Percentiles rank a stretch among this genome's conserved stretches.
phyloP scores from a whole-genome alignment of 2,888 invertebrate genomes.

The Molorchus minor region DNA sequence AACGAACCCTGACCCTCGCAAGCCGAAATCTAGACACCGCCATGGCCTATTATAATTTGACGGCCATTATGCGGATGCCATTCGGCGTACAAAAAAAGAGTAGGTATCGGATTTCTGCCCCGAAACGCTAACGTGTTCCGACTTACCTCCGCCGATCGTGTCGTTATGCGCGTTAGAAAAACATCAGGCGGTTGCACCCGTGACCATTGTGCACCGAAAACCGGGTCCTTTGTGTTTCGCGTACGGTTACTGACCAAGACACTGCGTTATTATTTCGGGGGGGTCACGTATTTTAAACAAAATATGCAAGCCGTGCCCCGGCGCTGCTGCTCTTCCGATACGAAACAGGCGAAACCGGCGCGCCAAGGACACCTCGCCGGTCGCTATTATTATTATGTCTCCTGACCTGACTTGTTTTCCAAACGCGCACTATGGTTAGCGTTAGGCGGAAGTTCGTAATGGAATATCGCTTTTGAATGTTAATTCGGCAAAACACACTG shows the following conservation, averaged over 20 bases:
- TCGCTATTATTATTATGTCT: conserved; percentile 6
- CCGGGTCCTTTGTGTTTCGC: conserved; percentile 33
- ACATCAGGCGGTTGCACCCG: not conserved
- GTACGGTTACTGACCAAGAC: conserved; percentile 48
- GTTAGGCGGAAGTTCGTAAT: conserved; percentile 4
- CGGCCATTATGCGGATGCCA: conserved; percentile 3
- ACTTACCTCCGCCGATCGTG: not conserved
- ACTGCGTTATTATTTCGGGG: conserved; percentile 42
- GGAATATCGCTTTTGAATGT: not conserved
- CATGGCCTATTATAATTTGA: too few relatives aligned
- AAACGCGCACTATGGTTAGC: not conserved
- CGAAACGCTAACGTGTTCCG: conserved; percentile 4
- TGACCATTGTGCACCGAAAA: not conserved
- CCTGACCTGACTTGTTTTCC: not conserved
- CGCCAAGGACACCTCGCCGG: conserved; percentile 9
- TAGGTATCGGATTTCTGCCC: conserved; percentile 20
- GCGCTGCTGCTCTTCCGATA: not conserved
- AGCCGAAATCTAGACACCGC: too few relatives aligned
- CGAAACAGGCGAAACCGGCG: not conserved
- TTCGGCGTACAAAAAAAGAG: conserved; percentile 1
- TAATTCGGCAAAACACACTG: not conserved
- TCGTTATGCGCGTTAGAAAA: conserved; percentile 10
- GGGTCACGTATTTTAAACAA: conserved; percentile 44
- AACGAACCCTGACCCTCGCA: too few relatives aligned
- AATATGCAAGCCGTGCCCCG: conserved; percentile 12